phyloP scores from a whole-genome alignment of 2,113 vertebrate genomes.

The Gobius niger region DNA sequence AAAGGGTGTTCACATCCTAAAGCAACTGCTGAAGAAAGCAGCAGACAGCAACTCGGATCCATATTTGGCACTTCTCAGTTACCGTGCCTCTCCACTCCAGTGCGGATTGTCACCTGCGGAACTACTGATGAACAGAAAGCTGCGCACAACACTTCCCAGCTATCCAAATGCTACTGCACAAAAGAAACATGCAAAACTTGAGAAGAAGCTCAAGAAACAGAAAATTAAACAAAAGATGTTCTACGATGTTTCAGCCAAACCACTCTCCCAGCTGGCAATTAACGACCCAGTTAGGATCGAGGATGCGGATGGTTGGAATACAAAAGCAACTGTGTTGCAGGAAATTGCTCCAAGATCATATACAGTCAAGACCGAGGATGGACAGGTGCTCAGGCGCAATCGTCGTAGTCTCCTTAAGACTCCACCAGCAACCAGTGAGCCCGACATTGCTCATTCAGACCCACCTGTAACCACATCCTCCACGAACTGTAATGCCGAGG shows the following conservation, averaged over 20 bases:
- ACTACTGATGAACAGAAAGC: not conserved
- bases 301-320: not conserved
- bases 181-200: not conserved
- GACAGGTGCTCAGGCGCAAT: no score
- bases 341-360: not conserved
- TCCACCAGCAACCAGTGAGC: no score
- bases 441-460: no score
- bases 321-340: not conserved
- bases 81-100: not conserved
- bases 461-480: no score
- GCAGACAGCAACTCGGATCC: not conserved
- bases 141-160: not conserved
- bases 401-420: no score
- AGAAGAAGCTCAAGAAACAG: not conserved
- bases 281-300: not conserved
- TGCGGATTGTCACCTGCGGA: not conserved
- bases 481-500: no score
- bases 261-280: no score
- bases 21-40: not conserved
- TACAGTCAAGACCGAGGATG: not conserved
- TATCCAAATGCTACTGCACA: not conserved
- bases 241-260: not conserved
- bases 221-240: not conserved
- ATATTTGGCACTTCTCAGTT: not conserved
- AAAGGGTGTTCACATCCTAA: no score